A percentile compares a stretch with the other conserved stretches of the same genome.
Conservation (phyloP, 2,113 vertebrate genomes). For the Tupaia chinensis region DNA sequence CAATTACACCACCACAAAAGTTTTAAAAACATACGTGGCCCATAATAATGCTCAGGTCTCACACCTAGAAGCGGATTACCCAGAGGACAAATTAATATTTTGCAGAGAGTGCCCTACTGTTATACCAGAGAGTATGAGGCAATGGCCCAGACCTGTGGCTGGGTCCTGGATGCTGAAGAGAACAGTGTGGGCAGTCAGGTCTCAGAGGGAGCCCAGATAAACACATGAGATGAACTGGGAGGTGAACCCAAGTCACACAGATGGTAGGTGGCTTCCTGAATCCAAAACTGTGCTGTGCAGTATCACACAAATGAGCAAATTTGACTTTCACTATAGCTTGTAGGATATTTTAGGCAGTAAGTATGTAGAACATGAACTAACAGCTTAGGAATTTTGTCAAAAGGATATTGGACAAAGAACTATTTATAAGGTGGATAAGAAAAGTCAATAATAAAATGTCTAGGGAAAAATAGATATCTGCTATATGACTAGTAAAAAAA, state of each 20-base stretch:
- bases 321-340: not conserved
- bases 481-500: not conserved
- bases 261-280: not conserved
- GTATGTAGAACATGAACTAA: not conserved
- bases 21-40: not conserved
- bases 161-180: not conserved
- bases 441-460: not conserved
- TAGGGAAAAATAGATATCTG: not conserved
- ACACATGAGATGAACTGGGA: not conserved
- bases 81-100: not conserved
- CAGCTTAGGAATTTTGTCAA: not conserved
- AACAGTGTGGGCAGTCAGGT: not conserved
- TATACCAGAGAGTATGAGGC: not conserved
- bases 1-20: not conserved
- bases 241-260: not conserved
- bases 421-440: not conserved
- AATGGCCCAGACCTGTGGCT: not conserved
- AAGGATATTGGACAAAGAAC: not conserved
- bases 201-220: not conserved
- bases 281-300: not conserved
- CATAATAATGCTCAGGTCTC: not conserved
- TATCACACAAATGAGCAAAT: not conserved
- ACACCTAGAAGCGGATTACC: not conserved
- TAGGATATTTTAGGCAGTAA: not conserved
- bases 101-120: fast-evolving